These are phyloP conservation scores for Heliornis fulica DNA, from an alignment of 2,113 vertebrate species.

Conservation along the genomic window DNA sequence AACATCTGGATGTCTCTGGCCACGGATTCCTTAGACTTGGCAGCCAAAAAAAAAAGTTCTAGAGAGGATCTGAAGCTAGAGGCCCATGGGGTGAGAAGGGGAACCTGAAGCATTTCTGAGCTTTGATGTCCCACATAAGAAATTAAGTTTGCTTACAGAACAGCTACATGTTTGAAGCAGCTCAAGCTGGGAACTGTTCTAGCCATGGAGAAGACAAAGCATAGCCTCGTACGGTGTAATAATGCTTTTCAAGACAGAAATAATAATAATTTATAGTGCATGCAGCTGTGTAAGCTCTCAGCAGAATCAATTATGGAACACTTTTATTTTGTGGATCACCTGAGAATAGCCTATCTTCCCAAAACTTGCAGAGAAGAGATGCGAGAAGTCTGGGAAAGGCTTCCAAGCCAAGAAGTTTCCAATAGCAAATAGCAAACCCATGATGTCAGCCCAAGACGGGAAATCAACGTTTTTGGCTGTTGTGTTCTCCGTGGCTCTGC, in stretches of 20 bases:
- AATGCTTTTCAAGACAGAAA: slow-evolving; percentile 31
- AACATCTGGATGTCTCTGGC: neutral
- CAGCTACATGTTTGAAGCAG: neutral
- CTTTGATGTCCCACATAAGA: neutral
- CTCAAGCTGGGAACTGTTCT: neutral
- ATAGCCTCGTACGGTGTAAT: neutral
- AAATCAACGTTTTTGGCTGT: slow-evolving; percentile 32
- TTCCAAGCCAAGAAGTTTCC: slow-evolving; percentile 32
- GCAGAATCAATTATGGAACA: slow-evolving; percentile 25
- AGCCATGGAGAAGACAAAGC: neutral
- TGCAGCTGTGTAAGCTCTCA: slow-evolving; percentile 47
- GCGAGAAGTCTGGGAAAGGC: neutral
- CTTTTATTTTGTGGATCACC: slow-evolving; percentile 51
- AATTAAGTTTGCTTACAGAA: neutral
- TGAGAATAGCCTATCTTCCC: slow-evolving; percentile 44
- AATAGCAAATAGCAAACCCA: slow-evolving; percentile 15
- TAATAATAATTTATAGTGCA: slow-evolving; percentile 13
- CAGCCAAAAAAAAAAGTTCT: neutral
- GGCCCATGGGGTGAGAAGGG: neutral
- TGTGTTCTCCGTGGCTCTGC: neutral
- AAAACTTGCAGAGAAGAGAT: neutral
- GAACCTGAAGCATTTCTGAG: neutral
- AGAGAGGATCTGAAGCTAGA: neutral
- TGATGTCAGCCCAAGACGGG: slow-evolving; percentile 34
- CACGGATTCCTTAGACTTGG: neutral